These are phyloP conservation scores for Tethea ocularis DNA, from an alignment of 2,888 invertebrate genomes.

Conservation along the genomic window DNA sequence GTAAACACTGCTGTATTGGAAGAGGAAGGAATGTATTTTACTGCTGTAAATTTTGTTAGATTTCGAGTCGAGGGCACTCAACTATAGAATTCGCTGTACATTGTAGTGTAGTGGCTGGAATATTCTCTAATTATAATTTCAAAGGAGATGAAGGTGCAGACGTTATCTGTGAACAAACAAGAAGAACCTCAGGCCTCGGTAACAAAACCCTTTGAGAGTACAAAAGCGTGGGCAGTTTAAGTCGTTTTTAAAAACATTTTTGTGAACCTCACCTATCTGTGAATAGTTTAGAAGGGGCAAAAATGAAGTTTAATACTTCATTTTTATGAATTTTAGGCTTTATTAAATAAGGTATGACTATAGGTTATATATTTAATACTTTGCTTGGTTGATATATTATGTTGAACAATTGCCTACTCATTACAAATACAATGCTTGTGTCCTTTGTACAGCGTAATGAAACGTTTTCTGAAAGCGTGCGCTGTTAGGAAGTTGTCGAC, in stretches of 20 bases:
- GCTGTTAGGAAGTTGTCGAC: constrained; percentile 47
- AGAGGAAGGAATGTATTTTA: no score
- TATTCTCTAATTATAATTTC: constrained; percentile 27
- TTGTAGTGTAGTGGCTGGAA: constrained; percentile 30
- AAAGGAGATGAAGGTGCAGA: constrained; percentile 41
- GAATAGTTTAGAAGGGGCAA: neutral
- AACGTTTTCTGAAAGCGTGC: constrained; percentile 34
- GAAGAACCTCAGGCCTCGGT: constrained; percentile 24
- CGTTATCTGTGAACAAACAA: constrained; percentile 44
- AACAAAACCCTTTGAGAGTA: constrained; percentile 37
- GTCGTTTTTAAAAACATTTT: constrained; percentile 18
- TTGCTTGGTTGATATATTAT: no score
- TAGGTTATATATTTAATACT: no score
- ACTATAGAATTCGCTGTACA: constrained; percentile 18
- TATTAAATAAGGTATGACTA: no score
- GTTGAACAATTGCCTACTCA: neutral
- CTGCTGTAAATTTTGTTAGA: neutral
- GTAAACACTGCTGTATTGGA: no score
- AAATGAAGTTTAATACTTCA: neutral
- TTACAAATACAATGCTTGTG: constrained; percentile 7
- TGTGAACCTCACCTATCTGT: neutral
- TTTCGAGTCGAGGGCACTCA: constrained; percentile 11
- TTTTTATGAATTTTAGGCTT: no score
- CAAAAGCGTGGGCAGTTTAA: constrained; percentile 15
- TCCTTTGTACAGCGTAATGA: constrained; percentile 18